Base-by-base conservation (phyloP, 2,888 invertebrate genomes). In the Brachylomia viminalis region DNA sequence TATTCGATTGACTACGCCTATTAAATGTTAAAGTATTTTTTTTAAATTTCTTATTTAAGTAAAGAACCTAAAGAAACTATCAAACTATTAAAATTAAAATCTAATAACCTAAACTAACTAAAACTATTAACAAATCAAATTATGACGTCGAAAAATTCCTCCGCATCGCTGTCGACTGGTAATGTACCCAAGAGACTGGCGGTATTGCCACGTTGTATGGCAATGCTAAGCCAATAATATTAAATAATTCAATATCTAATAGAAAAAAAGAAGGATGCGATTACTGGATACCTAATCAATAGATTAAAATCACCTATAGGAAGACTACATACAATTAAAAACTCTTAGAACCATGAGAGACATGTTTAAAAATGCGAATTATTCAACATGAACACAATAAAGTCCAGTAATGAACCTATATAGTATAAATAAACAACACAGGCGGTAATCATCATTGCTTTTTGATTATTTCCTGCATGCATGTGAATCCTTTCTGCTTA, bases 401-500 rank as follows among this genome's bases (percentile, higher is more conserved):
- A 76, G 47, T 56, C 59, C 62, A 58, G 45, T 73, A 81, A 83
- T 79, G 65, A 82, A 59, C 73, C 15, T 82, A 77, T 86, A 84
- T 49, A 58, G 72, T 71, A 54, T 38, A 68, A 69, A 79, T 75
- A 59, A 65, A 72, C 62, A 73, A 66, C 62, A 62, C 73, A 45
- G 56, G 42, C 30, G 11, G 79, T 59, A 75, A 86, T 81, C 82
- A 71, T 84, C 77, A 80, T 77, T 82, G 82, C 71, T 79, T 84
- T 87, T 82, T 77, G 84, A 87, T 86, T 80, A 82, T 87, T 87
- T 87, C 88, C 88, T 87, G 79, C 62, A 81, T 84, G 49, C 78
- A 61, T 77, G 88, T 80, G 82, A 81, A 87, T 87, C 82, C 73
- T 82, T 82, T 15, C 62, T 62, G 38, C 15, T n/a, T 76, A 75